phyloP scores from a whole-genome alignment of 2,797 vertebrate genomes.

The Dipus sagitta region DNA sequence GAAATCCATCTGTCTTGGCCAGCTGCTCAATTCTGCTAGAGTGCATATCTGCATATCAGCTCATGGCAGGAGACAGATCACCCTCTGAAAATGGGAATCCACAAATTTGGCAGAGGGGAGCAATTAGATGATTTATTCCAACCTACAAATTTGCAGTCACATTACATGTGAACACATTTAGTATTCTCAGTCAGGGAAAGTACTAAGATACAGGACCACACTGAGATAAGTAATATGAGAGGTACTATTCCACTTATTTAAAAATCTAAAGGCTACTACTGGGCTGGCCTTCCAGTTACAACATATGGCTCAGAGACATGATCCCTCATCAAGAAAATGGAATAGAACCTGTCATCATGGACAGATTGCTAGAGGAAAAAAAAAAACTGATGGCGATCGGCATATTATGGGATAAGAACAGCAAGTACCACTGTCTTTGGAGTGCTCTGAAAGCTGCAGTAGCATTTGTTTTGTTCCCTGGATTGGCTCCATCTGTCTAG shows the following conservation, averaged over 20 bases:
- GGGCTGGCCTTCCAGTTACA: constrained; percentile 57
- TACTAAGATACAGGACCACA: constrained; percentile 17
- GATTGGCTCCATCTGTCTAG: constrained; percentile 74
- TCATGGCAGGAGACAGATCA: constrained; percentile 40
- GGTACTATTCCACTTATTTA: constrained; percentile 42
- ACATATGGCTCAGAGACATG: constrained; percentile 65
- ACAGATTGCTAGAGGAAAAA: constrained; percentile 73
- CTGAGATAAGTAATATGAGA: constrained; percentile 50
- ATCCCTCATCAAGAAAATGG: constrained; percentile 72
- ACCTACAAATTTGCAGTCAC: constrained; percentile 17
- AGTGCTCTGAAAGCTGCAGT: constrained; percentile 63
- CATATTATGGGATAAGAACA: constrained; percentile 72
- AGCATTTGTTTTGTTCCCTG: constrained; percentile 71
- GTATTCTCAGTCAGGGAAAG: constrained; percentile 38
- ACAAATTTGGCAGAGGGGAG: constrained; percentile 19
- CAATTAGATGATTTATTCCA: constrained; percentile 35
- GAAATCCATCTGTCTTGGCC: constrained; percentile 64
- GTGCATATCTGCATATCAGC: neutral
- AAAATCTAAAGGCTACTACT: constrained; percentile 67
- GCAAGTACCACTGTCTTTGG: constrained; percentile 47
- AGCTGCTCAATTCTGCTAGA: constrained; percentile 50
- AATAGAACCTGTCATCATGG: constrained; percentile 70
- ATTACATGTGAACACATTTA: constrained; percentile 34
- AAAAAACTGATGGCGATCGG: constrained; percentile 54
- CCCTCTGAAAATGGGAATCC: constrained; percentile 44